phyloP scores from a whole-genome alignment of 2,113 vertebrate genomes.

The Fregata magnificens region DNA sequence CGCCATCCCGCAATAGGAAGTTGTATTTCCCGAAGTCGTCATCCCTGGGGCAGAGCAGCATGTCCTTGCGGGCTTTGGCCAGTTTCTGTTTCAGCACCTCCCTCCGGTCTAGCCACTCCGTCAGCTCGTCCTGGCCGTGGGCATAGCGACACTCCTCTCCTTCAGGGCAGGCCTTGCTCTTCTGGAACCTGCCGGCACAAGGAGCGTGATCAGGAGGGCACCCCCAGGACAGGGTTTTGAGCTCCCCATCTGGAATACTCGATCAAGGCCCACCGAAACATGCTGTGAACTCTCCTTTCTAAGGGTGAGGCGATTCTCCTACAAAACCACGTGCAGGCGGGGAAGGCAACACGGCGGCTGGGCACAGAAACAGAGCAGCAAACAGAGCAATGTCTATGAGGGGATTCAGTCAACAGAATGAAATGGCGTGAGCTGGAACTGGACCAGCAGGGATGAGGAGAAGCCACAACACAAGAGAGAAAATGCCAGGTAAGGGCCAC shows the following conservation, averaged over 20 bases:
- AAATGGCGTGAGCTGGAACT: not conserved
- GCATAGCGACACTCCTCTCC: conserved; percentile 90
- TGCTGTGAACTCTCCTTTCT: not conserved
- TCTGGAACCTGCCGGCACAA: conserved; percentile 71
- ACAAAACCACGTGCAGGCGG: not conserved
- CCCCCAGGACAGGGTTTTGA: not conserved
- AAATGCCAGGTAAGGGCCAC: not conserved
- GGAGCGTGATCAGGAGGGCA: not conserved
- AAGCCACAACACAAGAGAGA: not conserved
- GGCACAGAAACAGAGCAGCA: not conserved
- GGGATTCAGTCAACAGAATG: not conserved
- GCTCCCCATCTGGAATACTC: not conserved
- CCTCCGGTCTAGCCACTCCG: conserved; percentile 88
- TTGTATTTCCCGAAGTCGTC: conserved; percentile 94
- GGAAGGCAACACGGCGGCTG: not conserved
- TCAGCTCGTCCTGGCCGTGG: conserved; percentile 88
- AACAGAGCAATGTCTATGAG: not conserved
- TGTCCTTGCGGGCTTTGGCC: conserved; percentile 89
- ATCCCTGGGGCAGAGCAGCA: conserved; percentile 88
- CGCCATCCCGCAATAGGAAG: conserved; percentile 84
- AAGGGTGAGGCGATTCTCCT: not conserved
- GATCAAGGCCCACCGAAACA: not conserved
- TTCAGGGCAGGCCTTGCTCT: conserved; percentile 81
- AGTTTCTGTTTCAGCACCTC: conserved; percentile 88
- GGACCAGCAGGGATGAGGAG: not conserved